phyloP scores from a whole-genome alignment of 1,140 invertebrate species.

The Drosophila tristis region DNA sequence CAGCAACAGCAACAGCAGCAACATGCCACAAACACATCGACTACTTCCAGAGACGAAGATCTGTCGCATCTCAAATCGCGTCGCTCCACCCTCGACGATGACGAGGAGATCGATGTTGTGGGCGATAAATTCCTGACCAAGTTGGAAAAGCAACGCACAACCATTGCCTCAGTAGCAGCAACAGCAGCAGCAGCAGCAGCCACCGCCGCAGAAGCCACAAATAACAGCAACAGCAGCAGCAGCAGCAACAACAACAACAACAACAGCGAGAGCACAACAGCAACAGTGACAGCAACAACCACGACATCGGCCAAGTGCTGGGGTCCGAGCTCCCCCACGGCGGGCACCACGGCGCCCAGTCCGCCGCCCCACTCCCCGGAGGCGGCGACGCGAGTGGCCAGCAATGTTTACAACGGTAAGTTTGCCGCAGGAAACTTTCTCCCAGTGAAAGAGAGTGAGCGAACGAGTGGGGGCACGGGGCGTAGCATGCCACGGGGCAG shows the following conservation, averaged over 20 bases:
- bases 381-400: conserved; percentile 85
- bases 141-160: conserved; percentile 84
- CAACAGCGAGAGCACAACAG: conserved; percentile 59
- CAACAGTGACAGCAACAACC: conserved; percentile 56
- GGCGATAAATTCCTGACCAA: conserved; percentile 85
- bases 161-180: conserved; percentile 73
- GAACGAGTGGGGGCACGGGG: not conserved
- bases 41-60: conserved; percentile 51
- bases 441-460: not conserved
- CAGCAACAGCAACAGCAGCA: conserved; percentile 38
- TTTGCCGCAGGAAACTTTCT: conserved; percentile 31
- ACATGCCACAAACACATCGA: conserved; percentile 19
- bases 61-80: conserved; percentile 69
- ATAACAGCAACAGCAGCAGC: conserved; percentile 66
- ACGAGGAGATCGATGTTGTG: conserved; percentile 93
- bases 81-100: conserved; percentile 86
- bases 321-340: conserved; percentile 90
- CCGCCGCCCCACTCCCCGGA: conserved; percentile 87
- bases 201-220: conserved; percentile 77
- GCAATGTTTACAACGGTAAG: conserved; percentile 88
- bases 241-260: conserved; percentile 54
- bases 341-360: conserved; percentile 89
- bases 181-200: conserved; percentile 44
- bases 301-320: conserved; percentile 86
- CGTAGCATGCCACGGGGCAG: conserved; percentile 1